phyloP scores from a whole-genome alignment of 1,140 invertebrate genomes.

The Trissolcus basalis region DNA sequence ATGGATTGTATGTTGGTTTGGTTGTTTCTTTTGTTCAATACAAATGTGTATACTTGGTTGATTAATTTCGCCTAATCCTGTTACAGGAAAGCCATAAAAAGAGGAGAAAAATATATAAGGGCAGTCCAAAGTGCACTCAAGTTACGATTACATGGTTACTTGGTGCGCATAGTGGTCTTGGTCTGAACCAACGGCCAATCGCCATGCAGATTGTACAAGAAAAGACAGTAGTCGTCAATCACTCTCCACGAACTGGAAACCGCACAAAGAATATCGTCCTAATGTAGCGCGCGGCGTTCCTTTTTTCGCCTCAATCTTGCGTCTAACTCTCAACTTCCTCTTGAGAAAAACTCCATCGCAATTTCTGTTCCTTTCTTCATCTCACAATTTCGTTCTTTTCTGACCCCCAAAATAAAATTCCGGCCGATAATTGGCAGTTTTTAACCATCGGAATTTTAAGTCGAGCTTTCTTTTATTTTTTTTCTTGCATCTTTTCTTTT shows the following conservation, averaged over 20 bases:
- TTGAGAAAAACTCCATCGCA: too few relatives aligned
- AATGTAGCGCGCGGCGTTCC: constrained; percentile 50
- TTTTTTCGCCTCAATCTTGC: constrained; percentile 59
- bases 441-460: background rate
- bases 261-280: constrained; percentile 64
- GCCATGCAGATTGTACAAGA: constrained; percentile 52
- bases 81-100: constrained; percentile 28
- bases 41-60: constrained; percentile 18
- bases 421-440: background rate
- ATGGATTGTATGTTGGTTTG: too few relatives aligned
- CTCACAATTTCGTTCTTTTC: too few relatives aligned
- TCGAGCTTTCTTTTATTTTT: background rate
- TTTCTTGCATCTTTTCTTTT: constrained; percentile 33
- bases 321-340: constrained; percentile 38
- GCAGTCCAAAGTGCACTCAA: constrained; percentile 26
- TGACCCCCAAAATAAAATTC: too few relatives aligned
- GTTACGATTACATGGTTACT: constrained; percentile 71
- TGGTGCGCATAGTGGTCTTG: constrained; percentile 7
- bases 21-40: too few relatives aligned
- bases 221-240: constrained; percentile 61
- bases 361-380: too few relatives aligned
- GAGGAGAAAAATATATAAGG: constrained; percentile 22
- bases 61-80: constrained; percentile 34
- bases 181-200: constrained; percentile 34
- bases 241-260: constrained; percentile 57